Conservation (phyloP, 2,888 invertebrate species). For the Melanargia galathea region DNA sequence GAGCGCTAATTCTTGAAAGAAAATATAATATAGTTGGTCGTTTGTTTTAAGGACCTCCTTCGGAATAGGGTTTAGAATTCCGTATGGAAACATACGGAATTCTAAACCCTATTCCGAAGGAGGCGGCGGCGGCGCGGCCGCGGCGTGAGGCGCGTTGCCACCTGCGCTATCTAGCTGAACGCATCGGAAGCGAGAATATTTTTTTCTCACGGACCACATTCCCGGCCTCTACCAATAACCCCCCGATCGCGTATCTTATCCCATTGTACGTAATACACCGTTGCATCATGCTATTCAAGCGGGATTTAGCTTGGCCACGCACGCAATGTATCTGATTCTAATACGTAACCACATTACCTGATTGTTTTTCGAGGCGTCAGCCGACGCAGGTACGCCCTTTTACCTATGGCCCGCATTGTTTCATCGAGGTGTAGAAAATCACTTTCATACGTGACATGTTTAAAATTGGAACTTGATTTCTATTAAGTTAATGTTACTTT, state of each 20-base stretch:
- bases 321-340: constrained; percentile 46
- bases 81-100: too few species aligned
- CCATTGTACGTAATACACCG: constrained; percentile 57
- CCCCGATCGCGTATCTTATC: constrained; percentile 51
- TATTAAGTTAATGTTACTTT: too few species aligned
- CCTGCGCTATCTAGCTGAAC: constrained; percentile 76
- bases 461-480: neutral
- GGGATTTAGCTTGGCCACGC: neutral
- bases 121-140: constrained; percentile 54
- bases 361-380: constrained; percentile 28
- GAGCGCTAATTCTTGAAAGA: too few species aligned
- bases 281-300: constrained; percentile 45
- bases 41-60: neutral
- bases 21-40: too few species aligned
- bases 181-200: constrained; percentile 76
- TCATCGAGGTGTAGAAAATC: constrained; percentile 28
- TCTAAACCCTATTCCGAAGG: constrained; percentile 60
- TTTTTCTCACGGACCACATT: constrained; percentile 79
- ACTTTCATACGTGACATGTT: constrained; percentile 27
- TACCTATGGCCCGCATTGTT: constrained; percentile 56
- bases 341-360: constrained; percentile 27
- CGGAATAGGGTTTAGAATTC: too few species aligned
- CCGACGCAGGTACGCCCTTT: constrained; percentile 54
- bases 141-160: constrained; percentile 67
- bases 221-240: constrained; percentile 60